Evolutionary conservation across 2,888 invertebrate species (phyloP).

Genomic region (Syrphus vitripennis): DNA sequence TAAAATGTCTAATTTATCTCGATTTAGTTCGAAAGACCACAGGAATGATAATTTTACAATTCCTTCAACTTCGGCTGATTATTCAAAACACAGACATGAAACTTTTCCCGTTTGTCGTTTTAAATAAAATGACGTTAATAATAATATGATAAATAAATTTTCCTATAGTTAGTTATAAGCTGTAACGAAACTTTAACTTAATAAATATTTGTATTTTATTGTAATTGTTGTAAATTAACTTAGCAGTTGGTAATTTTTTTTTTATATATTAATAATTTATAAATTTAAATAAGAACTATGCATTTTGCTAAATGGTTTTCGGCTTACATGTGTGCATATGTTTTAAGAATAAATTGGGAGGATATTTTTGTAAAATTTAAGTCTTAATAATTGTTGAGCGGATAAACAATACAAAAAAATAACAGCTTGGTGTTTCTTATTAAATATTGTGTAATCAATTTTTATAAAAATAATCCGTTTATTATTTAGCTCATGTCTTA

Average conservation of each 20-base stretch:
- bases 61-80: background rate
- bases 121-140: background rate
- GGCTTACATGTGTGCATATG: background rate
- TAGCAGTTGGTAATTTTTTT: background rate
- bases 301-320: background rate
- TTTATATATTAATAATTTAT: background rate
- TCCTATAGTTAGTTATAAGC: background rate
- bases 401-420: background rate
- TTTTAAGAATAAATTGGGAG: background rate
- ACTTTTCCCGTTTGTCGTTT: background rate
- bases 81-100: background rate
- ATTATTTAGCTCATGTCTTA: background rate
- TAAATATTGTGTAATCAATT: background rate
- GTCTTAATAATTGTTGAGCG: background rate
- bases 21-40: conserved; percentile 1
- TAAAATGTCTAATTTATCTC: conserved; percentile 49
- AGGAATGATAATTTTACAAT: conserved; percentile 3
- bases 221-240: background rate
- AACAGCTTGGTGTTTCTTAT: background rate
- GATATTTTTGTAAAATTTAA: background rate
- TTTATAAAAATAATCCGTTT: background rate
- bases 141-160: conserved; percentile 1
- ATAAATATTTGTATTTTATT: background rate
- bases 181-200: background rate
- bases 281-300: background rate